Conservation (phyloP, 2,797 vertebrate species). For the Parauchenoglanis punctatus region DNA sequence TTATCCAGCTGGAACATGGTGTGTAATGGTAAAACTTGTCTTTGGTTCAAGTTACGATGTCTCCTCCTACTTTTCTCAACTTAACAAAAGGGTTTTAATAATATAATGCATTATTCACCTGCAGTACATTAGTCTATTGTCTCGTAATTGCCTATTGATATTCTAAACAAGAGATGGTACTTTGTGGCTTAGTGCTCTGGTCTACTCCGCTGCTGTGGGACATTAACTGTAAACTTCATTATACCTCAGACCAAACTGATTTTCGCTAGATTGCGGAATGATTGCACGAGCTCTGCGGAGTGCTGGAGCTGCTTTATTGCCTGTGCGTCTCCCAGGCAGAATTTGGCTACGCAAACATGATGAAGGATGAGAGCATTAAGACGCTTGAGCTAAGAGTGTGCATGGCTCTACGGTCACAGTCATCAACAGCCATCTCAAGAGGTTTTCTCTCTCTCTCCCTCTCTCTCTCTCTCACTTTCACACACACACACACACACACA, state of each 20-base stretch:
- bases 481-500: constrained; percentile 16
- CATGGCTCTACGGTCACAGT: constrained; percentile 64
- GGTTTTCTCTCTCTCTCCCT: constrained; percentile 82
- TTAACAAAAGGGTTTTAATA: constrained; percentile 23
- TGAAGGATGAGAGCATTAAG: constrained; percentile 60
- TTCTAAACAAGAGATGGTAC: constrained; percentile 42
- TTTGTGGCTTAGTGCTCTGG: constrained; percentile 13
- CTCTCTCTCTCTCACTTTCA: constrained; percentile 52
- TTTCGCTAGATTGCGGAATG: constrained; percentile 47
- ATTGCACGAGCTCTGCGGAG: constrained; percentile 58
- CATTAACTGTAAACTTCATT: constrained; percentile 56
- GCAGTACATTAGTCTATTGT: constrained; percentile 42
- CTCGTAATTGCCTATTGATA: constrained; percentile 49
- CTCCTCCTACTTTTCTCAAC: constrained; percentile 20
- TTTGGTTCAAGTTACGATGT: constrained; percentile 13
- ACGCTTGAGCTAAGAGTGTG: constrained; percentile 64
- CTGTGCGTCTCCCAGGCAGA: constrained; percentile 65
- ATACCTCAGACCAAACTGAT: constrained; percentile 51
- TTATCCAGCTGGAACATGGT: constrained; percentile 45
- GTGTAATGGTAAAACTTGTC: constrained; percentile 12
- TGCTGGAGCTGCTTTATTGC: constrained; percentile 56
- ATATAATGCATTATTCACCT: constrained; percentile 37
- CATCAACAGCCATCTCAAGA: constrained; percentile 74
- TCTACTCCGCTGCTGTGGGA: constrained; percentile 25
- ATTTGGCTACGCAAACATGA: constrained; percentile 61